Conservation (phyloP, 2,797 vertebrate genomes). For the Dicrostonyx torquatus region DNA sequence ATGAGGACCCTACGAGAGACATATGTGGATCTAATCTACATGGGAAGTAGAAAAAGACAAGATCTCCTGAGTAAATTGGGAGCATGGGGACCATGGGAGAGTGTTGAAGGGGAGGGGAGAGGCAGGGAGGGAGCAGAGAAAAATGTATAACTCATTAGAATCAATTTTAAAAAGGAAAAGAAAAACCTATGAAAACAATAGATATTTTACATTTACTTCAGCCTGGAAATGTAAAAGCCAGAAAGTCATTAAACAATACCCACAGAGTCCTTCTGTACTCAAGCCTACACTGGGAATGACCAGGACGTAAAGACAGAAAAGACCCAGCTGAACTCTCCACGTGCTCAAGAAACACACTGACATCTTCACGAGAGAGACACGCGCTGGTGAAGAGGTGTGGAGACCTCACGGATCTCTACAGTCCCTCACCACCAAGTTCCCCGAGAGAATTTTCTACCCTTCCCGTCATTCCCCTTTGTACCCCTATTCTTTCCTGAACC, state of each 20-base stretch:
- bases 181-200: neutral
- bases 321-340: neutral
- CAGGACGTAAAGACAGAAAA: neutral
- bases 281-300: neutral
- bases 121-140: no score
- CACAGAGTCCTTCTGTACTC: neutral
- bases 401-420: neutral
- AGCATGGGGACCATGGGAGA: no score
- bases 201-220: neutral
- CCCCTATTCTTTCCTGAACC: neutral
- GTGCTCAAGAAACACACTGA: neutral
- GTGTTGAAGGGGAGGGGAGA: no score
- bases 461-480: neutral
- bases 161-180: neutral
- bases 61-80: no score
- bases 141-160: no score
- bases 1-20: no score
- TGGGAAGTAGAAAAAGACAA: no score
- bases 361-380: neutral
- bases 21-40: no score
- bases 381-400: neutral
- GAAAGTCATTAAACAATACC: slow-evolving; percentile 2
- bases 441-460: neutral
- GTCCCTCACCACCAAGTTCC: neutral
- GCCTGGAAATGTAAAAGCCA: slow-evolving; percentile 3